Evolutionary conservation across 2,113 vertebrate species (phyloP), one percentile per base, ranked within the genome.

Genomic region (Saiga tatarica): DNA sequence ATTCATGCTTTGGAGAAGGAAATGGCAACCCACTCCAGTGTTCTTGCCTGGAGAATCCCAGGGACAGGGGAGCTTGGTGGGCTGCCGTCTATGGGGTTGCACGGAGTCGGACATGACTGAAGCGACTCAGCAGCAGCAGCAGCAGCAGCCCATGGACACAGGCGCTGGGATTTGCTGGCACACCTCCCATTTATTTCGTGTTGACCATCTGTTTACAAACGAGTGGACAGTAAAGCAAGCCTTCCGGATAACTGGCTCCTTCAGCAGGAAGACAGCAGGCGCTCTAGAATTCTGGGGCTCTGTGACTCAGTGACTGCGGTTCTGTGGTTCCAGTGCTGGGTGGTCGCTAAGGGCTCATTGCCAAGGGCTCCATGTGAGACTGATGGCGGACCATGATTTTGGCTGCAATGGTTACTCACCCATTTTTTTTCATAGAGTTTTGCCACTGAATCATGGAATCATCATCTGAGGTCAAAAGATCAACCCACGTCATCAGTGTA

Each of bases 251-350:
- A 52, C 6, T 5, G 4, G 64, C 39, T 50, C 45, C 71, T 88
- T 91, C 42, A 7, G 23, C 57, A 21, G 78, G 60, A 88, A 92
- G 36, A 3, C 0, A 50, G 21, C 21, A n/a, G 6, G 7, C 26
- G 59, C 87, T 91, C 86, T 87, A 95, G 96, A 96, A 98, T 95
- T 93, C 89, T 93, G 53, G 81, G 87, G 87, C 82, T 96, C 96
- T 98, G 57, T 97, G 97, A 97, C 97, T 85, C 93, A 94, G 59
- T 84, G 93, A 62, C 83, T 85, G 26, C 42, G 83, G 36, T 81
- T 97, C 97, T 95, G 89, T 28, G 93, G 47, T 95, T 97, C 95
- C 87, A 74, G 15, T 4, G 42, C 50, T 47, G 26, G 64, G 64
- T 15, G 33, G 17, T 12, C n/a, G 1, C 87, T 7, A 76, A 14